Evolutionary conservation across 2,888 invertebrate species (phyloP), one percentile per base, ranked within the genome.

Genomic region (Hylaea fasciaria): DNA sequence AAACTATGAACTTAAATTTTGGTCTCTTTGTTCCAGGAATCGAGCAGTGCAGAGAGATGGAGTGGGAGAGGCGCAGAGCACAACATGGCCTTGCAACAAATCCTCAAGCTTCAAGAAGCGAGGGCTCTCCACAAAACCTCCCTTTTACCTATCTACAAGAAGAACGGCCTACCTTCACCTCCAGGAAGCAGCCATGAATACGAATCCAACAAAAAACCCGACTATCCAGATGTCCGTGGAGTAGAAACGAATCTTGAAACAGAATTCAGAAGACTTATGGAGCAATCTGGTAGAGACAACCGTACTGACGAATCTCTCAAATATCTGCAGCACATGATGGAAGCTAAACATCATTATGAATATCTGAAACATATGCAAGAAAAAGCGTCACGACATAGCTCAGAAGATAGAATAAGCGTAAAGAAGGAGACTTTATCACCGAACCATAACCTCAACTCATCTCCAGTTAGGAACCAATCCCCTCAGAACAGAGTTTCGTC

Each of bases 21-120:
- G 7, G 70, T 76, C 74, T 73, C 72, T n/a, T 89, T 91, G 86
- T 94, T 93, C 4, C 93, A 97, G 97, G 97, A 97, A 93, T 94
- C 95, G 76, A 94, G 95, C 85, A 94, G 96, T 81, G 94, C 97
- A 88, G 97, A 97, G 93, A 95, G 96, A 93, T 98, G 98, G 97
- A 95, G 95, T 79, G 95, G 97, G 82, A 96, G 96, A 83, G 96
- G 96, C 75, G 96, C 97, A 85, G 98, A 98, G 91, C 97, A 98
- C 93, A 96, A 96, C 82, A 94, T 97, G 91, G 97, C 98, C 73
- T 94, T 98, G 71, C 97, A 97, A 86, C 97, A 98, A 91, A 98
- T 98, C 86, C 95, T 98, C 77, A 94, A 97, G 77, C 96, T 97
- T 78, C 96, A 96, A 79, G 97, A 97, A 93, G 98, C 97, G 65